Evolutionary conservation across 2,888 invertebrate genomes (phyloP), one percentile per base, ranked within the genome.

Genomic region (Oligia fasciuncula): DNA sequence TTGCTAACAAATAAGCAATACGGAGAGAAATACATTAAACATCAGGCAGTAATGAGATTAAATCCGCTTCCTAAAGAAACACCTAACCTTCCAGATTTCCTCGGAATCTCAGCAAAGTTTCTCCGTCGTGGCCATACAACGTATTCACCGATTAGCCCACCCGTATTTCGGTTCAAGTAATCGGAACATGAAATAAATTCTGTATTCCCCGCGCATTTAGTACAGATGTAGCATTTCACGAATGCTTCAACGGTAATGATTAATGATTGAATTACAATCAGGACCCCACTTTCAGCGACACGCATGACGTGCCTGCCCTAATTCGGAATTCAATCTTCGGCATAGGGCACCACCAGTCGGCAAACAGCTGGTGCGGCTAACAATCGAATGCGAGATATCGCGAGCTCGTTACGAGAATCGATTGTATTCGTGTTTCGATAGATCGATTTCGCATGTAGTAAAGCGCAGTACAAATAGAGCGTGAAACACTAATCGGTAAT

Each of bases 241-340:
- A 84, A 80, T 80, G 85, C 80, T 86, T 89, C 79, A 83, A 79
- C 85, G 84, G 88, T 88, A 88, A 89, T 85, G 85, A 87, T 88
- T 87, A 88, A 87, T 89, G 88, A 87, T 91, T 87, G 84, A 90
- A 89, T 87, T 88, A 90, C 87, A 90, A 88, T 87, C 89, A 85
- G 81, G 73, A 84, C 78, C 80, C 83, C 86, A 85, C 84, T 85
- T 87, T 87, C 83, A 70, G 75, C 74, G 81, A 83, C 87, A 90
- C 83, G 87, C 85, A 88, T 88, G 85, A 85, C 83, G 80, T 85
- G 80, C 84, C 83, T 85, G 79, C 85, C 84, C 89, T 88, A 88
- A 90, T 92, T 89, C 86, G 75, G 86, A 90, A 91, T 92, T 88
- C 89, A 91, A 91, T 92, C 91, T 91, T 89, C 80, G 78, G 80